A percentile compares a stretch with the other conserved stretches of the same genome.
phyloP scores from a whole-genome alignment of 2,113 vertebrate genomes.

The Peucedramus taeniatus region DNA sequence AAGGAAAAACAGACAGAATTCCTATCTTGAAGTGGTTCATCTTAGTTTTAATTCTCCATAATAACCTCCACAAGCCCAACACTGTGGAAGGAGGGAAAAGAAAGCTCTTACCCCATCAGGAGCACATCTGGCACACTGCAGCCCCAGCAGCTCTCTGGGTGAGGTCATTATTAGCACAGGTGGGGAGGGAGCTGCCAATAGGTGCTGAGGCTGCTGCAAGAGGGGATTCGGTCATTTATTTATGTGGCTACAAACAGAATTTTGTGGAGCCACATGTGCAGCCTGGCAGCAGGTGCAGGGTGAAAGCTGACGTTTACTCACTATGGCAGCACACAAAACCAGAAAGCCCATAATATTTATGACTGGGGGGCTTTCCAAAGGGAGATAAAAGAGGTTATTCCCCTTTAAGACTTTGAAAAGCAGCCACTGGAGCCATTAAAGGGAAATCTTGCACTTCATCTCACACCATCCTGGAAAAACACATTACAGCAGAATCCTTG shows the following conservation, averaged over 20 bases:
- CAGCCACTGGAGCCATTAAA: background rate
- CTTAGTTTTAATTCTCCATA: background rate
- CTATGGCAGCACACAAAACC: background rate
- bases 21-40: background rate
- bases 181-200: background rate
- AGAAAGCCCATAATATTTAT: background rate
- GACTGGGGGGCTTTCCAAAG: background rate
- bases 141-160: background rate
- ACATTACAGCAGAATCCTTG: background rate
- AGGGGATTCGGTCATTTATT: background rate
- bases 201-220: background rate
- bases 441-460: background rate
- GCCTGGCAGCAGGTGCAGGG: background rate
- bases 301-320: background rate
- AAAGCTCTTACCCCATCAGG: background rate
- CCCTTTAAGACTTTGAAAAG: background rate
- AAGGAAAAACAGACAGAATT: background rate
- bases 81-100: background rate
- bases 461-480: background rate
- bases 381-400: background rate
- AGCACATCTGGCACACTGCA: background rate
- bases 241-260: background rate
- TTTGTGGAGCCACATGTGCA: background rate
- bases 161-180: slow-evolving; percentile 38
- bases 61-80: background rate